Percentiles rank a stretch among this genome's conserved stretches.
These are phyloP conservation scores for Phyllostomus hastatus DNA, from an alignment of 2,113 vertebrate genomes.

Conservation along the genomic window DNA sequence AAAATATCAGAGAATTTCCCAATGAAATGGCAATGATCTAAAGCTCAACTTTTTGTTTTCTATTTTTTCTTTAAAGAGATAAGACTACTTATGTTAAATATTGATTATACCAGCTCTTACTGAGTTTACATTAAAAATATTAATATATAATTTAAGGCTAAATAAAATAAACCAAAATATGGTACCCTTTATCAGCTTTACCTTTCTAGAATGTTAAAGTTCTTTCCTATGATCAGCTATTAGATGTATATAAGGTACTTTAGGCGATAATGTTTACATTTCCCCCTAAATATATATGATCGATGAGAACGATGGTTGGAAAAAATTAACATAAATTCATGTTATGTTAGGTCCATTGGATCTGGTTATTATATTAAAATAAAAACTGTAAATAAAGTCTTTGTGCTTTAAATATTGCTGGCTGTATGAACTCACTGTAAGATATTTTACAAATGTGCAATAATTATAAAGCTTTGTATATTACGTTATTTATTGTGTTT, in stretches of 20 bases:
- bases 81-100: conserved; percentile 83
- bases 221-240: conserved; percentile 77
- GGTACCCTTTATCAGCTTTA: conserved; percentile 84
- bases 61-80: conserved; percentile 59
- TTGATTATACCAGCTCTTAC: conserved; percentile 80
- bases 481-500: conserved; percentile 99
- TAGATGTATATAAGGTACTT: conserved; percentile 81
- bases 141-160: conserved; percentile 88
- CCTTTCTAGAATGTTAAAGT: conserved; percentile 78
- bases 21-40: conserved; percentile 70
- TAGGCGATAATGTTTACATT: conserved; percentile 90
- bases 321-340: conserved; percentile 88
- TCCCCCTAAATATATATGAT: conserved; percentile 82
- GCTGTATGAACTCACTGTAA: conserved; percentile 97
- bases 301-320: conserved; percentile 90
- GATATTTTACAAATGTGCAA: conserved; percentile 99
- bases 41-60: conserved; percentile 64
- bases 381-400: conserved; percentile 94
- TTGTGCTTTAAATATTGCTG: conserved; percentile 98
- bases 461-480: conserved; percentile 98
- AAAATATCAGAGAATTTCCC: conserved; percentile 75
- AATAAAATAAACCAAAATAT: conserved; percentile 84
- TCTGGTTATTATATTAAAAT: conserved; percentile 91
- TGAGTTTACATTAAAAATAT: conserved; percentile 83
- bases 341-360: conserved; percentile 92